phyloP scores from a whole-genome alignment of 2,113 vertebrate species.

The Suricata suricatta region DNA sequence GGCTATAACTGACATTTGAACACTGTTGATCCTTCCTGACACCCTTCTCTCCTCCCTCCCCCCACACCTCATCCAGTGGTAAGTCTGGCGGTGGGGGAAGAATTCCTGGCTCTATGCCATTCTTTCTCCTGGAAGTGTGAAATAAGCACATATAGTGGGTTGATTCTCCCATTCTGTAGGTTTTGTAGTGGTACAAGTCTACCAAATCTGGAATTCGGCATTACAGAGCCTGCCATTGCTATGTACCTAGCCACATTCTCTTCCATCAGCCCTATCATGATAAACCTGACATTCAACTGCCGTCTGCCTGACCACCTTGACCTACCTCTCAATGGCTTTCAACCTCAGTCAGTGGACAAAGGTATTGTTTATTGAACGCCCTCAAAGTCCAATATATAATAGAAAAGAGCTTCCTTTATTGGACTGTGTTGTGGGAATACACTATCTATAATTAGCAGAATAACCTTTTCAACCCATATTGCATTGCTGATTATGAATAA shows the following conservation, averaged over 20 bases:
- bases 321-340: neutral
- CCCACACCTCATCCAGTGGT: neutral
- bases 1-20: neutral
- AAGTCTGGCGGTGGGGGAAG: neutral
- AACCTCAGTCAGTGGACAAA: neutral
- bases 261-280: neutral
- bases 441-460: neutral
- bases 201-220: neutral
- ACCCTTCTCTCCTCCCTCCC: neutral
- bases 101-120: neutral
- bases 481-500: neutral
- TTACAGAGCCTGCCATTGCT: neutral
- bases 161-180: neutral
- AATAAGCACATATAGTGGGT: neutral
- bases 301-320: neutral
- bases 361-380: fast-evolving
- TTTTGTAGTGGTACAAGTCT: neutral
- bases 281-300: neutral
- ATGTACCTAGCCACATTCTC: neutral
- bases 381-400: neutral
- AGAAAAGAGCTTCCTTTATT: neutral
- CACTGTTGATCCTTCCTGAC: neutral
- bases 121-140: neutral
- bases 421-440: neutral
- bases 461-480: neutral